Conservation (phyloP, 2,888 invertebrate genomes). For the Strigamia transsilvanica region DNA sequence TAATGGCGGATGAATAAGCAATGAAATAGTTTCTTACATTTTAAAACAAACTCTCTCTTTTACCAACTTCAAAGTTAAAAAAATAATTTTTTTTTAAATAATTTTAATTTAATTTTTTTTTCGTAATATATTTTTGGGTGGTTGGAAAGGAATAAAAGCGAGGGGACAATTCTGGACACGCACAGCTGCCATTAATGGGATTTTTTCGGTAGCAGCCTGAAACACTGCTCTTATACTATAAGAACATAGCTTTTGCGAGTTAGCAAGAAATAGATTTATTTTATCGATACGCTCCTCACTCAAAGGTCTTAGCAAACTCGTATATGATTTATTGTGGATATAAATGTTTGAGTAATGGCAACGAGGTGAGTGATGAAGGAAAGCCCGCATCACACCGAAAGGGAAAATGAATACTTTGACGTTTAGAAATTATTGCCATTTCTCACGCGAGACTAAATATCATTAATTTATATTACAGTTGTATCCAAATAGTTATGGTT, state of each 20-base stretch:
- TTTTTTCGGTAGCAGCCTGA: neutral
- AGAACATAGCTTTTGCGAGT: neutral
- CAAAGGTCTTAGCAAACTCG: neutral
- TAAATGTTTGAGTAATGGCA: neutral
- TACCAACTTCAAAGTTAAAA: neutral
- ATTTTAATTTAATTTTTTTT: neutral
- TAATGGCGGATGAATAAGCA: neutral
- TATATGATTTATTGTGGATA: neutral
- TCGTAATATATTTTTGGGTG: neutral
- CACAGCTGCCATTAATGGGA: neutral
- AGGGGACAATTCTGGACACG: neutral
- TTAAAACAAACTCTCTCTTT: neutral
- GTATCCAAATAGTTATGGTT: neutral
- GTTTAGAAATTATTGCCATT: neutral
- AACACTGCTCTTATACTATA: neutral
- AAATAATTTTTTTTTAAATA: neutral
- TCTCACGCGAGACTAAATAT: neutral
- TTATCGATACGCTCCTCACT: neutral
- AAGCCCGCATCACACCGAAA: neutral
- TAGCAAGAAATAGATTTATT: slow-evolving; percentile 33
- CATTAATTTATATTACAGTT: neutral
- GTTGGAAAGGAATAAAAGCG: neutral
- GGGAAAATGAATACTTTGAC: neutral
- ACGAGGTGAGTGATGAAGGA: slow-evolving; percentile 2
- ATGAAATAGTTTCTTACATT: neutral